Conservation (phyloP, 2,888 invertebrate species). For the Eupithecia subumbrata region DNA sequence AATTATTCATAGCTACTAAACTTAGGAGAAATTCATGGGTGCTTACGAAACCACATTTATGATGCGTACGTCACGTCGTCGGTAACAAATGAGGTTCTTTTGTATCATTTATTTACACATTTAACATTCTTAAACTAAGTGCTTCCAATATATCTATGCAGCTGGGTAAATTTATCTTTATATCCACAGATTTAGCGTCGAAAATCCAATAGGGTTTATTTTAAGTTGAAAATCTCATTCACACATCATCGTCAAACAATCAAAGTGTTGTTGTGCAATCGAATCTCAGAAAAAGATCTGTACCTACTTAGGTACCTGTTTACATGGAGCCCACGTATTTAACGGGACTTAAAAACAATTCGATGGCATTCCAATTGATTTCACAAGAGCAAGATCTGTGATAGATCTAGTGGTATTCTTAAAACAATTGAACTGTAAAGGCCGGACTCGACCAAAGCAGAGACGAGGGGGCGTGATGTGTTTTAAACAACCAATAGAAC, state of each 20-base stretch:
- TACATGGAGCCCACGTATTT: conserved; percentile 14
- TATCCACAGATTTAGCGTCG: conserved; percentile 16
- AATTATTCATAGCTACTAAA: conserved; percentile 16
- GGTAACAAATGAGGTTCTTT: conserved; percentile 29
- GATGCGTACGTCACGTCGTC: conserved; percentile 11
- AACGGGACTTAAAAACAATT: conserved; percentile 30
- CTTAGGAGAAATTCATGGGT: conserved; percentile 32
- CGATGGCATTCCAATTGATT: conserved; percentile 26
- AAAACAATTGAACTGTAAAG: neutral
- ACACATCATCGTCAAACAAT: conserved; percentile 41
- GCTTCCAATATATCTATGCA: neutral
- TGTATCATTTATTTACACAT: conserved; percentile 34
- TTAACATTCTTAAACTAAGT: conserved; percentile 20
- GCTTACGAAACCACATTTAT: conserved; percentile 24
- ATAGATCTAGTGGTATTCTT: neutral
- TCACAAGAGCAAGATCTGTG: conserved; percentile 18
- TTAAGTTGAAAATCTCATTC: conserved; percentile 39
- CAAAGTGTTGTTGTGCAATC: conserved; percentile 31
- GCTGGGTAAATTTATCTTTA: conserved; percentile 9
- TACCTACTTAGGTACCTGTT: conserved; percentile 9
- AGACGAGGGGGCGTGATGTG: too few relatives aligned
- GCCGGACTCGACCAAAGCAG: too few relatives aligned
- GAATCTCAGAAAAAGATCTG: conserved; percentile 21
- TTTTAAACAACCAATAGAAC: too few relatives aligned
- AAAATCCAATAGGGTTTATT: conserved; percentile 16